Evolutionary conservation across 2,113 vertebrate genomes (phyloP).

Genomic region (Petaurus breviceps): DNA sequence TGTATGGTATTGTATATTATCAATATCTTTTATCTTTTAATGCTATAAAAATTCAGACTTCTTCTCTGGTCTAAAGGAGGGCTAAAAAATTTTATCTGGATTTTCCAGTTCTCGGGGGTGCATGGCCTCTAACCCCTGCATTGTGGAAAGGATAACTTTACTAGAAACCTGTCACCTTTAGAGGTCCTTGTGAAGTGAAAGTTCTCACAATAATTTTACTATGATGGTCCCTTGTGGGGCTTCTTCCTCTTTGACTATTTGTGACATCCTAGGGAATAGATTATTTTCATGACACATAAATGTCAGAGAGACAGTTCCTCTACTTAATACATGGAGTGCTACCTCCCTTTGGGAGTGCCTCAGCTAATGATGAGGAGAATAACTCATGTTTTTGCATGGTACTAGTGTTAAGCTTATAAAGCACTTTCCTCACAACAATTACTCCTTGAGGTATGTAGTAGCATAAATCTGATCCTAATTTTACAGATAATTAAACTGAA

Average conservation of each 20-base stretch:
- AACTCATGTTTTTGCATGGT: background rate
- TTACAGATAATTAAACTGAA: background rate
- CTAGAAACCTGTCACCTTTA: conserved; percentile 21
- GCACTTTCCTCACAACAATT: background rate
- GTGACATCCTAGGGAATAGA: conserved; percentile 52
- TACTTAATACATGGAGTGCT: background rate
- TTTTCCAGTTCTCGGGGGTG: background rate
- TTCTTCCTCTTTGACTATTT: conserved; percentile 62
- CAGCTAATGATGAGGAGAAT: background rate
- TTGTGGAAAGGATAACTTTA: background rate
- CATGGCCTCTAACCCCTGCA: background rate
- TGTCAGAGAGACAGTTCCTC: background rate
- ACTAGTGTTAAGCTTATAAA: background rate
- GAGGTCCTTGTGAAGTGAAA: conserved; percentile 50
- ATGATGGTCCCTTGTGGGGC: conserved; percentile 55
- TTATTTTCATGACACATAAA: conserved; percentile 68
- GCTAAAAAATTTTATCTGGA: background rate
- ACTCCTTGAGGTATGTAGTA: background rate
- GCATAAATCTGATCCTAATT: background rate
- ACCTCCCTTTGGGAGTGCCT: background rate
- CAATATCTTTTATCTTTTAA: background rate
- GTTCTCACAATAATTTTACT: conserved; percentile 40
- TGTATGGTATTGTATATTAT: background rate
- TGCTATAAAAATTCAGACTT: background rate
- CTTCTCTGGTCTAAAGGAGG: background rate